Percentiles rank a stretch among this genome's conserved stretches.
phyloP scores from a whole-genome alignment of 1,140 invertebrate genomes.

The Phenacoccus solenopsis region DNA sequence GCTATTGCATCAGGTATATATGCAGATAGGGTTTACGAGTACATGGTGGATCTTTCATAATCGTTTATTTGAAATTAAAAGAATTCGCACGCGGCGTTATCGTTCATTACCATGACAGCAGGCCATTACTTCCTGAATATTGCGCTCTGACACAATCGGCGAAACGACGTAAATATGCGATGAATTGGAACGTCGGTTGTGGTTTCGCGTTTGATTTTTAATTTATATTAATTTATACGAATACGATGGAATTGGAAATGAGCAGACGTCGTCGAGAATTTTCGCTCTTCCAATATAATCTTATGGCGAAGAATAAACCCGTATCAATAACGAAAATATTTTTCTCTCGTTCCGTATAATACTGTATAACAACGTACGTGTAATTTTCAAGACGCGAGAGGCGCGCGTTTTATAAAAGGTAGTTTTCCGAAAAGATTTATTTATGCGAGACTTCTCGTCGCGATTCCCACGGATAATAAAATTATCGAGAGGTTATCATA shows the following conservation, averaged over 20 bases:
- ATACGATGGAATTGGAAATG: neutral
- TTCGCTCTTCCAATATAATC: neutral
- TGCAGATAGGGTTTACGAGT: too few relatives aligned
- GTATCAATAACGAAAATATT: neutral
- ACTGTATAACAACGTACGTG: neutral
- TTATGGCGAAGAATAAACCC: neutral
- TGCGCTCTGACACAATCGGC: neutral
- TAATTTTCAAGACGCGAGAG: too few relatives aligned
- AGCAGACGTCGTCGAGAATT: neutral
- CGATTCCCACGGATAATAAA: neutral
- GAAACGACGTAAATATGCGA: neutral
- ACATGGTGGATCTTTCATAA: neutral
- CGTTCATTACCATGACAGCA: neutral
- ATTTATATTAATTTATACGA: neutral
- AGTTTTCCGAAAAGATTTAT: constrained; percentile 3
- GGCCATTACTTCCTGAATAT: neutral
- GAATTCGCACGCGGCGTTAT: neutral
- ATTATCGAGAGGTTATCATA: neutral
- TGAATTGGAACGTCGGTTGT: neutral
- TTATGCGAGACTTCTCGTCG: neutral
- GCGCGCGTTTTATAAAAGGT: too few relatives aligned
- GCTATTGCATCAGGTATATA: too few relatives aligned
- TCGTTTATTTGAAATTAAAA: neutral
- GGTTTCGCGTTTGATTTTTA: neutral
- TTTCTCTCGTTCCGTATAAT: neutral